A percentile compares a stretch with the other conserved stretches of the same genome.
Conservation (phyloP, 2,888 invertebrate genomes). For the Stegana nigrithorax region DNA sequence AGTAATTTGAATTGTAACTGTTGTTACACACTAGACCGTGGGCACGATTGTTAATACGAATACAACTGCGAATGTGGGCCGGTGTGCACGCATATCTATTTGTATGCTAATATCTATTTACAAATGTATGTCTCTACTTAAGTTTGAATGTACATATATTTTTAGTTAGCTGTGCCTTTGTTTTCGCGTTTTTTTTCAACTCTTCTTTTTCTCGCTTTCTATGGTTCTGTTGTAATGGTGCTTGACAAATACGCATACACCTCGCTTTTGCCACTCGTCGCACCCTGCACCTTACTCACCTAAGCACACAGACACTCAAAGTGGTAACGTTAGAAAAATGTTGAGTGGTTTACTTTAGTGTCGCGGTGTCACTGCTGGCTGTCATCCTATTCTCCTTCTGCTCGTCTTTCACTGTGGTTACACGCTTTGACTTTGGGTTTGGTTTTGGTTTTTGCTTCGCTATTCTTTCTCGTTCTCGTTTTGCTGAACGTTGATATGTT, state of each 20-base stretch:
- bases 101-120: neutral
- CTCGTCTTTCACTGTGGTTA: slow-evolving; percentile 3
- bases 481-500: too few species aligned
- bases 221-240: neutral
- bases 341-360: slow-evolving; percentile 8
- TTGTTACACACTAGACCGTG: too few species aligned
- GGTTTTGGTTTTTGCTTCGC: too few species aligned
- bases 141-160: neutral
- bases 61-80: too few species aligned
- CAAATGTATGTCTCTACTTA: neutral
- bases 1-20: neutral
- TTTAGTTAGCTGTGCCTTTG: neutral
- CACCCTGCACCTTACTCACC: too few species aligned
- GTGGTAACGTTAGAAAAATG: too few species aligned
- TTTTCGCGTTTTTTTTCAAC: neutral
- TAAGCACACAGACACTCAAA: too few species aligned
- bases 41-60: neutral
- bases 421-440: slow-evolving; percentile 3
- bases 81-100: too few species aligned
- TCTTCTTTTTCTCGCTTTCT: neutral
- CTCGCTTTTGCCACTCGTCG: too few species aligned
- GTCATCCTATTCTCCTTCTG: neutral
- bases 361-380: neutral
- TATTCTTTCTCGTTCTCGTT: too few species aligned
- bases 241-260: slow-evolving; percentile 9